Evolutionary conservation across 2,113 vertebrate species (phyloP).

Genomic region (Melanerpes aurifrons): DNA sequence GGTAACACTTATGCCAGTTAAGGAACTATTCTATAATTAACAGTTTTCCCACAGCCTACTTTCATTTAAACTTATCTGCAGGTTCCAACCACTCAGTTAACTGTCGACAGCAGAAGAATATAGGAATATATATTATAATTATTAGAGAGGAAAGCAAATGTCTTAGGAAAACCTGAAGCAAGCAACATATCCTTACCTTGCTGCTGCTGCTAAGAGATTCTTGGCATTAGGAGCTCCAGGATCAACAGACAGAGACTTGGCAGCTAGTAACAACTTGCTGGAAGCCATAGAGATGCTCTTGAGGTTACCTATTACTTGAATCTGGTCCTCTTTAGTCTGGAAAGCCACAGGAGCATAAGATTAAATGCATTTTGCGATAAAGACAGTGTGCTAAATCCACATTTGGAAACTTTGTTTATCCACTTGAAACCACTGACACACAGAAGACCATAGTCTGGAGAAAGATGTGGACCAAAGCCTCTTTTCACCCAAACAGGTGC

Average conservation of each 20-base stretch:
- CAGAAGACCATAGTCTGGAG: accelerated
- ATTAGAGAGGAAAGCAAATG: background rate
- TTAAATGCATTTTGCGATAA: background rate
- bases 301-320: constrained; percentile 97
- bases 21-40: background rate
- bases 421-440: background rate
- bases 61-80: background rate
- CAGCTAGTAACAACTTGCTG: constrained; percentile 96
- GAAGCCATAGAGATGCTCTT: constrained; percentile 99
- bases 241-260: constrained; percentile 97
- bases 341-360: constrained; percentile 25
- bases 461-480: background rate
- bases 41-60: background rate
- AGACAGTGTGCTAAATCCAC: background rate
- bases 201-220: constrained; percentile 95
- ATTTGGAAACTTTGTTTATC: background rate
- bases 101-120: background rate
- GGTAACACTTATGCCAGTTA: background rate
- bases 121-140: background rate
- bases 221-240: constrained; percentile 97
- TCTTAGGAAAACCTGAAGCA: background rate
- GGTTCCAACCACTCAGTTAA: background rate
- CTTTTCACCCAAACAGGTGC: constrained; percentile 18
- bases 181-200: constrained; percentile 81
- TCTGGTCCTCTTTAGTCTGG: constrained; percentile 97